These are phyloP conservation scores for Melanotaenia maccullochi DNA, from an alignment of 2,797 vertebrate species.

Conservation along the genomic window DNA sequence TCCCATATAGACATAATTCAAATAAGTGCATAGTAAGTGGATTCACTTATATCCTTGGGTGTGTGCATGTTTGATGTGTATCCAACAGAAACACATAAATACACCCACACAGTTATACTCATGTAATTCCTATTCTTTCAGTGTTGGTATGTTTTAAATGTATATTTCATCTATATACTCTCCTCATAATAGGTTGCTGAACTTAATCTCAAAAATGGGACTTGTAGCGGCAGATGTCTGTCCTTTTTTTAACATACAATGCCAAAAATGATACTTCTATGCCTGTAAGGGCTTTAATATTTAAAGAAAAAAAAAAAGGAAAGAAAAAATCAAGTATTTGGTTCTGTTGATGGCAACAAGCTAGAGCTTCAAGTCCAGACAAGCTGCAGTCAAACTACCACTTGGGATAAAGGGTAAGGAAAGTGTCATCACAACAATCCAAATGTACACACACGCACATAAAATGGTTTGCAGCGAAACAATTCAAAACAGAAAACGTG, in stretches of 20 bases:
- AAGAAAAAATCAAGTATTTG: conserved; percentile 24
- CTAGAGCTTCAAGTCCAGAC: conserved; percentile 64
- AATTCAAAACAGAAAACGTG: conserved; percentile 56
- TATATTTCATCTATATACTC: conserved; percentile 8
- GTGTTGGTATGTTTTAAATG: conserved; percentile 7
- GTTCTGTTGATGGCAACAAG: conserved; percentile 36
- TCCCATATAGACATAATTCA: conserved; percentile 50
- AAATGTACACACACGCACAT: conserved; percentile 36
- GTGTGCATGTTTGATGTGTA: conserved; percentile 60
- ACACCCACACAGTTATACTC: conserved; percentile 11
- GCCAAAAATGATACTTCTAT: background rate
- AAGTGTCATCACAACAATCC: conserved; percentile 59
- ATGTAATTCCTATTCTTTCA: conserved; percentile 33
- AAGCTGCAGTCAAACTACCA: conserved; percentile 51
- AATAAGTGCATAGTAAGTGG: conserved; percentile 61
- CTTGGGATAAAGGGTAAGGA: conserved; percentile 36
- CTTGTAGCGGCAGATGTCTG: conserved; percentile 6
- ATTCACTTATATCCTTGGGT: conserved; percentile 55
- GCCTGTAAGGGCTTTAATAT: conserved; percentile 12
- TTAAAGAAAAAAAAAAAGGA: background rate
- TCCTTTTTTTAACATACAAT: background rate
- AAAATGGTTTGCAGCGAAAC: conserved; percentile 40
- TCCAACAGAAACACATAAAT: conserved; percentile 64
- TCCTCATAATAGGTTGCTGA: conserved; percentile 2
- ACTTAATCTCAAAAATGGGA: background rate